A percentile compares a stretch with the other conserved stretches of the same genome.
These are phyloP conservation scores for Origma solitaria DNA, from an alignment of 2,113 vertebrate species.

Conservation along the genomic window DNA sequence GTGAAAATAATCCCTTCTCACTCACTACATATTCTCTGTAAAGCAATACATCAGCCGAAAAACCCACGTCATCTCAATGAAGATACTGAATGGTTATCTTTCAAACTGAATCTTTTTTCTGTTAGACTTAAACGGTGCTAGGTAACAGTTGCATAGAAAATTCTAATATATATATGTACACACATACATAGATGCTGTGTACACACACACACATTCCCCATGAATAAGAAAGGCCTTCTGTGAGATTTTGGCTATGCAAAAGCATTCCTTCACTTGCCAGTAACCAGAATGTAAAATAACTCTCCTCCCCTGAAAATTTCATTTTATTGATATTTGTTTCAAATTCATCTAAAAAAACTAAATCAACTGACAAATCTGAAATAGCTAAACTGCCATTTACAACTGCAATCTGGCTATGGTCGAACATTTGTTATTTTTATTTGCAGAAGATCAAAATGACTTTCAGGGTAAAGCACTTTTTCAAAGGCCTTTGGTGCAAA, in stretches of 20 bases:
- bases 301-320: not conserved
- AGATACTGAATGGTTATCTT: not conserved
- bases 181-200: not conserved
- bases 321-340: not conserved
- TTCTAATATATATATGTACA: not conserved
- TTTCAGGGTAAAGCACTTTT: constrained; percentile 50
- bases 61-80: not conserved
- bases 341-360: constrained; percentile 31
- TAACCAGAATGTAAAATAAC: not conserved
- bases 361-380: not conserved
- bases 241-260: not conserved
- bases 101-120: not conserved
- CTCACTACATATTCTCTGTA: not conserved
- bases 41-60: not conserved
- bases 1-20: not conserved
- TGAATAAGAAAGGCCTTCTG: not conserved
- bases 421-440: constrained; percentile 56
- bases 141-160: not conserved
- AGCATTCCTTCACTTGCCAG: not conserved
- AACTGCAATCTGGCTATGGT: constrained; percentile 17
- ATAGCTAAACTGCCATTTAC: constrained; percentile 1
- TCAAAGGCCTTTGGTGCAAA: constrained; percentile 47
- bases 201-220: not conserved
- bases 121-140: not conserved
- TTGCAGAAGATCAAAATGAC: constrained; percentile 55